Base-by-base conservation (phyloP, 2,888 invertebrate species). In the Eupithecia insigniata region DNA sequence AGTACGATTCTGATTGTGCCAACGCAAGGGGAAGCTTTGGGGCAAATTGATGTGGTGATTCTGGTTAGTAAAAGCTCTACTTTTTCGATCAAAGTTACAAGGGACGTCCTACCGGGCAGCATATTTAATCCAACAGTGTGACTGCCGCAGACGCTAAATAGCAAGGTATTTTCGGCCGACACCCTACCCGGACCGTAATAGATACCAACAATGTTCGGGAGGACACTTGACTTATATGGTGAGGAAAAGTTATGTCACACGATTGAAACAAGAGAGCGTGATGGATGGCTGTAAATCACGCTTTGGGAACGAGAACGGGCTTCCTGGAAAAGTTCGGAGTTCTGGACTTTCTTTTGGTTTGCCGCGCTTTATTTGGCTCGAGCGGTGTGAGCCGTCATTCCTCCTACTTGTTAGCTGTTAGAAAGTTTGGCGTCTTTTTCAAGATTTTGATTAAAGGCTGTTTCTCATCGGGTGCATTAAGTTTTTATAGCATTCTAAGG, bases 101-200 rank as follows among this genome's bases (percentile, higher is more conserved):
- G 26, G 22, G 4, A 5, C 26, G 12, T 30, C 30, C 18, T 30
- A 60, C 60, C 51, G 55, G 10, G 22, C 46, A 51, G 46, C 69
- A 64, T 60, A 64, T 58, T 70, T 16, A 34, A 85, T 80, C 66
- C 64, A 43, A 77, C 86, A 79, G 88, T 91, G 90, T 90, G 77
- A 90, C 72, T 66, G 83, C 71, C 75, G 79, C 78, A 79, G 72
- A 77, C 78, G 85, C 84, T 89, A 88, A 90, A 90, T 87, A 87
- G 87, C 82, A 84, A 81, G 90, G 87, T 92, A 92, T 92, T 91
- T 89, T 89, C 88, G 90, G 84, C 81, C 86, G 88, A 88, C 89
- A 89, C 85, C 88, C 86, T 84, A 89, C 85, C 82, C 87, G 83
- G 83, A 79, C 84, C 82, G 89, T 87, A 88, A 89, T 86, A 87